phyloP scores from a whole-genome alignment of 2,888 invertebrate species.

The Chorisops tibialis region DNA sequence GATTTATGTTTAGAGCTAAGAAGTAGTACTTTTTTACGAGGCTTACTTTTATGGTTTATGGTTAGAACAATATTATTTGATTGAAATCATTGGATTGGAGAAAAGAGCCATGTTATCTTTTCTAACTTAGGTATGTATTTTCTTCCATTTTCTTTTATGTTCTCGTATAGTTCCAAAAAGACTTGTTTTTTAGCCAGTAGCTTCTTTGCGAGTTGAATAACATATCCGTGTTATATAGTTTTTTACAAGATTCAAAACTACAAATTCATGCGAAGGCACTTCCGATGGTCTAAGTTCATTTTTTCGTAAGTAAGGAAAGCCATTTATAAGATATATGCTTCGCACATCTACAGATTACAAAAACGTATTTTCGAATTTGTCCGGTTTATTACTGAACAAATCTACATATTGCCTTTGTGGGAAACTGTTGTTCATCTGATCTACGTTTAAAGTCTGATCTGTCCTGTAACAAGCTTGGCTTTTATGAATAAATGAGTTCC shows the following conservation, averaged over 20 bases:
- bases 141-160: conserved; percentile 4
- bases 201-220: conserved; percentile 33
- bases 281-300: conserved; percentile 34
- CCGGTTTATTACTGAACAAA: conserved; percentile 38
- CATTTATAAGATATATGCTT: too few relatives aligned
- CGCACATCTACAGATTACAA: conserved; percentile 39
- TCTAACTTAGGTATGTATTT: background rate
- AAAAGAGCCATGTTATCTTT: background rate
- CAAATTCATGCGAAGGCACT: too few relatives aligned
- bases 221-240: conserved; percentile 35
- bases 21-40: background rate
- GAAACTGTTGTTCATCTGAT: conserved; percentile 40
- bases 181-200: conserved; percentile 8
- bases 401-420: conserved; percentile 37
- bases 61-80: background rate
- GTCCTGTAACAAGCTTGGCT: conserved; percentile 33
- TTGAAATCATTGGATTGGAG: conserved; percentile 1
- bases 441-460: conserved; percentile 31
- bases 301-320: conserved; percentile 37
- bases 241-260: too few relatives aligned
- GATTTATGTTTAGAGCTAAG: conserved; percentile 1
- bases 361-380: conserved; percentile 36
- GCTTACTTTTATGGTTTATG: too few relatives aligned
- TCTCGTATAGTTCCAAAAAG: conserved; percentile 17
- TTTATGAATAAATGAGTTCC: conserved; percentile 37